Conservation (phyloP, 2,797 vertebrate genomes). For the Coluber constrictor region DNA sequence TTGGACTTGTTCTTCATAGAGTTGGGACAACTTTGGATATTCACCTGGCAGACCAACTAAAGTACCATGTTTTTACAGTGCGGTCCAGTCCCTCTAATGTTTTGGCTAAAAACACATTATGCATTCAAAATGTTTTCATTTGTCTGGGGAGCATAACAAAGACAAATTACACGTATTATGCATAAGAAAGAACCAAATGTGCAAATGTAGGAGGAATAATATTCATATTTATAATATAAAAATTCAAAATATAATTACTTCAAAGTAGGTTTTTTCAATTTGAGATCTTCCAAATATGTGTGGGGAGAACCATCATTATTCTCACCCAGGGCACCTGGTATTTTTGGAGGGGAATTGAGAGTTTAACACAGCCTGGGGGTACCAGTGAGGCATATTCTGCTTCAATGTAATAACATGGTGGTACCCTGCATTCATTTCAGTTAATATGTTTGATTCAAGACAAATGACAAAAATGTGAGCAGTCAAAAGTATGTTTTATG, state of each 20-base stretch:
- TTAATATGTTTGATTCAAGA: background rate
- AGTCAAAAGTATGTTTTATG: background rate
- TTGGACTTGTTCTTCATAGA: conserved; percentile 65
- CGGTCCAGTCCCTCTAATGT: conserved; percentile 54
- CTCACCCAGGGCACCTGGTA: background rate
- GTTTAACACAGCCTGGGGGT: background rate
- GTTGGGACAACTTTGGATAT: conserved; percentile 56
- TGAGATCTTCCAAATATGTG: background rate
- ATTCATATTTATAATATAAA: background rate
- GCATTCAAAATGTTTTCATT: conserved; percentile 19
- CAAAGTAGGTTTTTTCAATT: background rate
- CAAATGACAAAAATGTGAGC: background rate
- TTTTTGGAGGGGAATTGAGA: background rate
- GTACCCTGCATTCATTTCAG: background rate
- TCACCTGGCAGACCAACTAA: conserved; percentile 62
- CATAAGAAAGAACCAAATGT: background rate
- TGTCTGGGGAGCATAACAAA: background rate
- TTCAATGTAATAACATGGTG: background rate
- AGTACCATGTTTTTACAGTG: conserved; percentile 62
- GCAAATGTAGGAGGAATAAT: background rate
- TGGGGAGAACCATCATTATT: background rate
- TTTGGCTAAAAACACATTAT: conserved; percentile 56
- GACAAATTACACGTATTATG: background rate
- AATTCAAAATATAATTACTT: background rate
- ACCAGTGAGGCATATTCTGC: background rate